phyloP scores from a whole-genome alignment of 1,140 invertebrate genomes.

The Sarcophaga peregrina region DNA sequence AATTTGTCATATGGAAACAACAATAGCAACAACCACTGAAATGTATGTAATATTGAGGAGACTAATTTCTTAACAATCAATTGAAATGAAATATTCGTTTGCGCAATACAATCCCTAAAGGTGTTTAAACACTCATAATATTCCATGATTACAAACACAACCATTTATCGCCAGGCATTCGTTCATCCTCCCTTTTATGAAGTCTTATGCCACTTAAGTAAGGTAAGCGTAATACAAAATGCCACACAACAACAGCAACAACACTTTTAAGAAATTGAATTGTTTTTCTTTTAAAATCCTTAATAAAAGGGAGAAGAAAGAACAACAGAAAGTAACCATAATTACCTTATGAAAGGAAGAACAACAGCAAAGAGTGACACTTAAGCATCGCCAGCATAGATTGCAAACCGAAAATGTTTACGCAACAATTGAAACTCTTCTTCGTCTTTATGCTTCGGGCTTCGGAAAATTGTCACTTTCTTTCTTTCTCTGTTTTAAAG shows the following conservation, averaged over 20 bases:
- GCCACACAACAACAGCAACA: neutral
- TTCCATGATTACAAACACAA: too few relatives aligned
- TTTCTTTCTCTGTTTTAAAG: neutral
- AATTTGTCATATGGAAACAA: neutral
- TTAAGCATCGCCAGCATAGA: constrained; percentile 20
- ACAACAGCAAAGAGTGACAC: neutral
- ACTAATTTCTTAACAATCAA: constrained; percentile 31
- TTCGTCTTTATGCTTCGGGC: neutral
- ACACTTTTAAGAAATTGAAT: constrained; percentile 33
- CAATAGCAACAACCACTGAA: neutral
- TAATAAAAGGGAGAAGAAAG: neutral
- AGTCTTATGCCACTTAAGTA: too few relatives aligned
- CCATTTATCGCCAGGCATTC: neutral
- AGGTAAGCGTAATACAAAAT: too few relatives aligned
- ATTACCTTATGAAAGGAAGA: constrained; percentile 36
- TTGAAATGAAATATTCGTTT: neutral
- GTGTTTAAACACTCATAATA: neutral
- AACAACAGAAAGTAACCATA: constrained; percentile 8
- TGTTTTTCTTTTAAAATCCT: neutral
- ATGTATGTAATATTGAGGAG: constrained; percentile 1
- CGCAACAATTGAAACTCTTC: neutral
- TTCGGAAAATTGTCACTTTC: too few relatives aligned
- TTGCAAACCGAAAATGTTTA: neutral
- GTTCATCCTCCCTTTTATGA: neutral
- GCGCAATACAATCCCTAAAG: neutral